Evolutionary conservation across 2,113 vertebrate species (phyloP), one percentile per base, ranked within the genome.

Genomic region (Brienomyrus longianalis): DNA sequence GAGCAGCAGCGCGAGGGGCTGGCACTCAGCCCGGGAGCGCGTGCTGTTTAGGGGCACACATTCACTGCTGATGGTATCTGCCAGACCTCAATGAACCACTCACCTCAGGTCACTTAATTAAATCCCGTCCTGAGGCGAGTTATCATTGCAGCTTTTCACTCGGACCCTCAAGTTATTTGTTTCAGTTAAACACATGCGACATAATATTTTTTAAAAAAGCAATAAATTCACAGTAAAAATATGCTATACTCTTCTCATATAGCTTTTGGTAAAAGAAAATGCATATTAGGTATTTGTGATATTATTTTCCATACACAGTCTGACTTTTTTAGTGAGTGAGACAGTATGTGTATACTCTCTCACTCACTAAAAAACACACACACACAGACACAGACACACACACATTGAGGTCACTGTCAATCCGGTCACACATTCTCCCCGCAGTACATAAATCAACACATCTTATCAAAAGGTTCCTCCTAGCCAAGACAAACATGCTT

Each of bases 241-340:
- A 19, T 85, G 2, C 10, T 19, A 48, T 84, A 84, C 3, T 23
- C 17, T 15, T n/a, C 23, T 39, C 1, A 17, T 91, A 88, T 45
- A 83, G 77, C 59, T 91, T 90, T 48, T 85, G 47, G 19, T 47
- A 4, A 48, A 48, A 84, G 11, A 50, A 35, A 74, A 74, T 35
- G 27, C 3, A 3, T 9, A 6, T 7, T 70, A 70, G 11, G 66
- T 35, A 35, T 35, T 31, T 27, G 9, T 27, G 27, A 74, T 74
- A 74, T 70, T 70, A 31, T 74, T 74, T 35, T 74, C 66, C 31
- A 56, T 56, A 35, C 3, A 74, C 3, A 5, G 11, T 15, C 15
- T 39, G 13, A 39, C 62, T 31, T 31, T 31, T 31, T 31, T 31
- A 31, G 31, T 31, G 31, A 31, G 31, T 31, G 31, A 31, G 31